A percentile compares a stretch with the other conserved stretches of the same genome.
Evolutionary conservation across 2,113 vertebrate species (phyloP).

Genomic region (Progne subis): DNA sequence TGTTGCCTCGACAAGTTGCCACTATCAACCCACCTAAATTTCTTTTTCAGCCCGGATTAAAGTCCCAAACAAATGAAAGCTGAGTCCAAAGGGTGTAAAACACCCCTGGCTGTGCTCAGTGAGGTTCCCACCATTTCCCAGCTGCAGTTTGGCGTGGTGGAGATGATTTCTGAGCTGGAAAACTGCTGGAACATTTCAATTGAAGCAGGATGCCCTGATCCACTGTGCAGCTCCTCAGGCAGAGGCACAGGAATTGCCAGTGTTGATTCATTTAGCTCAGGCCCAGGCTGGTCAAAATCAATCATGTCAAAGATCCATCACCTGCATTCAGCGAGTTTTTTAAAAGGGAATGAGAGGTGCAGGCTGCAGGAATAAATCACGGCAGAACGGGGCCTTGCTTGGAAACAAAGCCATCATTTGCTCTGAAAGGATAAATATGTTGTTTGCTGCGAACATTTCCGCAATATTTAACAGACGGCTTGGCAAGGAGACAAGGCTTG

Average conservation of each 20-base stretch:
- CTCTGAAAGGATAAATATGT: conserved; percentile 42
- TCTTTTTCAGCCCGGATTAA: not conserved
- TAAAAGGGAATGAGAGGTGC: conserved; percentile 49
- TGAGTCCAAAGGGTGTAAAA: not conserved
- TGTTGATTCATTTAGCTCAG: conserved; percentile 69
- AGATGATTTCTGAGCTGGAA: not conserved
- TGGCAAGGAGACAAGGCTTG: not conserved
- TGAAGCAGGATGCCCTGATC: conserved; percentile 46
- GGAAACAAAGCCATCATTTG: conserved; percentile 66
- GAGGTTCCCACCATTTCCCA: not conserved
- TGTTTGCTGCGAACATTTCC: conserved; percentile 10
- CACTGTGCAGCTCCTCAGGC: conserved; percentile 28
- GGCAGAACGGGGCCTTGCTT: conserved; percentile 9
- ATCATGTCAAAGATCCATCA: conserved; percentile 78
- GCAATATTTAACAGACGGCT: not conserved
- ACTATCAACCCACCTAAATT: not conserved
- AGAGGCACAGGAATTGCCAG: conserved; percentile 54
- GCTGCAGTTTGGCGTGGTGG: not conserved
- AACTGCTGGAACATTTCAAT: not conserved
- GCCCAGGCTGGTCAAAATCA: conserved; percentile 73
- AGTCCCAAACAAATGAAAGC: not conserved
- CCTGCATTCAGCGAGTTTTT: conserved; percentile 45
- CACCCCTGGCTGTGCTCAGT: not conserved
- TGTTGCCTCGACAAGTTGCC: not conserved
- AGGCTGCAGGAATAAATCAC: conserved; percentile 69